Percentiles rank a stretch among this genome's conserved stretches.
Evolutionary conservation across 2,113 vertebrate genomes (phyloP).

Genomic region (Dipodomys spectabilis): DNA sequence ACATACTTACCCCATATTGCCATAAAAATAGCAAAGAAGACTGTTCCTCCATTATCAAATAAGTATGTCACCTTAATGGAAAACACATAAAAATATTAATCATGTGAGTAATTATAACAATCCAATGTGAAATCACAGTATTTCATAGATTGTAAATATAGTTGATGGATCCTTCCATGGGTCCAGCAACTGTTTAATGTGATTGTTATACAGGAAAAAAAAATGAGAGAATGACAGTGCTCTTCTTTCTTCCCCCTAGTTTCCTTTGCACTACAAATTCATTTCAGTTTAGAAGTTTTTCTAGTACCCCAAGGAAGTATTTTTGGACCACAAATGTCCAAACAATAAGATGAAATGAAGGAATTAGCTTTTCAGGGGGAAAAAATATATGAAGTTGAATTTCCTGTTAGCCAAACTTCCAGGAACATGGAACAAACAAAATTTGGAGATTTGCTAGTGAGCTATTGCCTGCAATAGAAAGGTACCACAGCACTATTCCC

Average conservation of each 20-base stretch:
- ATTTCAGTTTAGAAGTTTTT: neutral
- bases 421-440: neutral
- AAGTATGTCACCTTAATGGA: conserved; percentile 89
- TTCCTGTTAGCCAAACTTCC: neutral
- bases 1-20: conserved; percentile 91
- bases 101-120: neutral
- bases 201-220: neutral
- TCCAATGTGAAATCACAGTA: neutral
- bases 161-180: neutral
- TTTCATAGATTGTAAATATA: neutral
- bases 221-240: neutral
- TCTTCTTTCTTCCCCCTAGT: neutral
- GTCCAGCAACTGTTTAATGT: neutral
- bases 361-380: neutral
- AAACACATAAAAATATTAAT: conserved; percentile 63
- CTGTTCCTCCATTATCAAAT: conserved; percentile 92
- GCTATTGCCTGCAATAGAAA: neutral
- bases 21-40: conserved; percentile 93
- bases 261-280: neutral
- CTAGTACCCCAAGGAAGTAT: neutral
- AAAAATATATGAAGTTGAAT: neutral
- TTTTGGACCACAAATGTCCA: neutral
- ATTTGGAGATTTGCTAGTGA: neutral
- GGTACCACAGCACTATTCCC: neutral
- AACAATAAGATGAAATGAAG: neutral